Conservation (phyloP, 2,113 vertebrate species). For the Salvelinus namaycush region DNA sequence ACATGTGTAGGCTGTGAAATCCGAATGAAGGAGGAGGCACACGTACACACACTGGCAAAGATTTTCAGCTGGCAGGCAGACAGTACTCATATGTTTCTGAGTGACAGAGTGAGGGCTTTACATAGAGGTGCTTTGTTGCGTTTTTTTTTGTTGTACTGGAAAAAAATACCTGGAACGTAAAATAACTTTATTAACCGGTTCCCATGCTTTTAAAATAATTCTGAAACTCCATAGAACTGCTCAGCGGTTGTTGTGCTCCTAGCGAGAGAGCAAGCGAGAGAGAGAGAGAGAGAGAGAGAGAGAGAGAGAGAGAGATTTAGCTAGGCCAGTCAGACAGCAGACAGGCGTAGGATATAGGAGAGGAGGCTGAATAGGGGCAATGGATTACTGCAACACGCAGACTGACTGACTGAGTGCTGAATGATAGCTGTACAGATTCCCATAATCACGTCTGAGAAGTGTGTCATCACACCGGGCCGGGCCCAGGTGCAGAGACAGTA, state of each 20-base stretch:
- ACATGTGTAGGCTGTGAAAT: too few relatives aligned
- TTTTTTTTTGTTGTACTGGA: too few relatives aligned
- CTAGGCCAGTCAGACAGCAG: background rate
- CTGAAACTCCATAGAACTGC: conserved; percentile 42
- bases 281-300: background rate
- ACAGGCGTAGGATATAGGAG: background rate
- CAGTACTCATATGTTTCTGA: too few relatives aligned
- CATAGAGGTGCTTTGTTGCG: too few relatives aligned
- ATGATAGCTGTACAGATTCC: conserved; percentile 40
- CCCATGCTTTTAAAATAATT: too few relatives aligned
- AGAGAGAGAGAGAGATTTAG: background rate
- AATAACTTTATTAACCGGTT: too few relatives aligned
- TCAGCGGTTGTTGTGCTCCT: conserved; percentile 22
- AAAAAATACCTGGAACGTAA: too few relatives aligned
- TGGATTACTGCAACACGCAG: background rate
- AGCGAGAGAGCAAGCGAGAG: background rate
- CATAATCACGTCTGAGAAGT: conserved; percentile 39
- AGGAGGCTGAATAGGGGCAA: background rate
- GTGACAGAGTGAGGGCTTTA: too few relatives aligned
- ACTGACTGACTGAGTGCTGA: conserved; percentile 26
- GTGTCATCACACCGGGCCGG: background rate
- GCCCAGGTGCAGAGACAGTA: too few relatives aligned
- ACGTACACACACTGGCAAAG: too few relatives aligned
- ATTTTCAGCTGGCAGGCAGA: too few relatives aligned
- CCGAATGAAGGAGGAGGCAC: too few relatives aligned